Evolutionary conservation across 2,113 vertebrate species (phyloP).

Genomic region (Rhinoderma darwinii): DNA sequence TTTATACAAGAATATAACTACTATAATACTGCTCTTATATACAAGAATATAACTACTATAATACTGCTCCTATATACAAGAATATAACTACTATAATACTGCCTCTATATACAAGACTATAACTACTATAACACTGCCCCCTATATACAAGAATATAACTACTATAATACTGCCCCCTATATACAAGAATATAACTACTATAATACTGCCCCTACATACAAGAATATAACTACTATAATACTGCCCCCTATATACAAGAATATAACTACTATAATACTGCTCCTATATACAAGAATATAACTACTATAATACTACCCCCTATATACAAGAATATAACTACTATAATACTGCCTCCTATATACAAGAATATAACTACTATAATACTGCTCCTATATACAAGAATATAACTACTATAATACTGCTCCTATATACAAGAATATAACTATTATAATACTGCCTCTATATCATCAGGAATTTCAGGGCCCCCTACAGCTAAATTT

Average conservation of each 20-base stretch:
- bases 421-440: neutral
- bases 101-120: neutral
- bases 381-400: neutral
- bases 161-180: too few relatives aligned
- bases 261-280: too few relatives aligned
- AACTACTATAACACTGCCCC: neutral
- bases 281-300: too few relatives aligned
- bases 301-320: slow-evolving; percentile 1
- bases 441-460: neutral
- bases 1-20: too few relatives aligned
- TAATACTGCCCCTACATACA: too few relatives aligned
- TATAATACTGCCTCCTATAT: neutral
- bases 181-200: too few relatives aligned
- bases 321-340: neutral
- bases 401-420: slow-evolving; percentile 9
- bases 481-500: too few relatives aligned
- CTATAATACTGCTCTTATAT: too few relatives aligned
- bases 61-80: slow-evolving; percentile 3
- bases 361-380: neutral
- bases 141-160: neutral
- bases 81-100: slow-evolving; percentile 7
- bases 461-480: too few relatives aligned
- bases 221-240: too few relatives aligned
- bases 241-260: too few relatives aligned
- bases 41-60: slow-evolving; percentile 9